Evolutionary conservation across 30 jellyfish, hydroid and myxozoan species (phyloP), one percentile per base, ranked within the genome.

Genomic region (Rhopilema esculentum): DNA sequence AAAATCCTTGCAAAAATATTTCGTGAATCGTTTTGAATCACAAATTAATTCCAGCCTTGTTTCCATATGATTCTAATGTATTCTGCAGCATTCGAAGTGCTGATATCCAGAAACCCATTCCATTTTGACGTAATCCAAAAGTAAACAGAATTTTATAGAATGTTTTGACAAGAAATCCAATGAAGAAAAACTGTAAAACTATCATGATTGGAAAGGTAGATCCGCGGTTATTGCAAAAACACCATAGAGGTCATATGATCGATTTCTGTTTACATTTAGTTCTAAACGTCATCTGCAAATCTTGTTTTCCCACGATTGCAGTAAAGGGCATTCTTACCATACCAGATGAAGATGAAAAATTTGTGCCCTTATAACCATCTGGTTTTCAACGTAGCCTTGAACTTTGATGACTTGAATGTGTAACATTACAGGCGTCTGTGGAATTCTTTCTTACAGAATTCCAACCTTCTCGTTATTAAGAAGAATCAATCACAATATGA

Each of bases 161-260:
- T 6, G 84, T 73, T 73, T 30, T 73, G 84, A 40, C 84, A 73
- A 73, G 84, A 73, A 73, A 73, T 73, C 84, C 84, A 40, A n/a
- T 31, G 69, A 73, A 73, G 51, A 66, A 73, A 73, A 32, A 33
- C 71, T 31, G 84, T 73, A 73, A 73, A 73, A 73, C 69, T 31
- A 73, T 73, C 84, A 31, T 73, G 84, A 73, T 73, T 73, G 84
- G 84, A 73, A 73, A 73, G 49, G 40, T 40, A 33, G 69, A 31
- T 31, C 51, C 51, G 84, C 84, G 84, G 84, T 73, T 67, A 18
- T 73, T 73, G 51, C 48, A 66, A 73, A 73, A 73, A 73, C 84
- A 73, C 51, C 51, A 50, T 73, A 73, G 32, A 73, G 51, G 84
- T 40, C 71, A 73, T 73, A 51, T 67, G 84, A 73, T 73, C 84